Conservation (phyloP, 1,140 invertebrate species). For the Geopemphigus sp. region DNA sequence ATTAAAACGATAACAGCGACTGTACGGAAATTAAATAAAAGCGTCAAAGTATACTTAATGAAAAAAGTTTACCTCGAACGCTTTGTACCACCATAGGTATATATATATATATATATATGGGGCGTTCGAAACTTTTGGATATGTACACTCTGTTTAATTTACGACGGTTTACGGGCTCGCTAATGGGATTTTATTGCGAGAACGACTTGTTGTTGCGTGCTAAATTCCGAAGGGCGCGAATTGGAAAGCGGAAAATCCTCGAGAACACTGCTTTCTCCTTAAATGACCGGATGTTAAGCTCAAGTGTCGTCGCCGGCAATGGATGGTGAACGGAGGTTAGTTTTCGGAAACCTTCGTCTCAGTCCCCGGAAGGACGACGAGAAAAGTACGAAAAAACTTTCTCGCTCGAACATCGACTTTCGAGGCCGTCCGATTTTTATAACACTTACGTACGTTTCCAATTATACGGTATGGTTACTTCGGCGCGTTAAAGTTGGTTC, state of each 20-base stretch:
- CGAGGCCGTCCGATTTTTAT: neutral
- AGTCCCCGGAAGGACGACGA: neutral
- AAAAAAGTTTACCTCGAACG: too few relatives aligned
- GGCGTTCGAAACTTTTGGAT: neutral
- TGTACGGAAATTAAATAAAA: too few relatives aligned
- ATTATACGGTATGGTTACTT: neutral
- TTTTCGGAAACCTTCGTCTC: neutral
- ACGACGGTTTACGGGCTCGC: neutral
- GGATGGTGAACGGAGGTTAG: neutral
- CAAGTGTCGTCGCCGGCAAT: neutral
- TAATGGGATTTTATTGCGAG: slow-evolving; percentile 11
- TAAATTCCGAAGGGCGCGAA: neutral
- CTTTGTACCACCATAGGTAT: too few relatives aligned
- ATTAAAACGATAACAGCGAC: too few relatives aligned
- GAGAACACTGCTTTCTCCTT: neutral
- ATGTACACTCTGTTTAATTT: neutral
- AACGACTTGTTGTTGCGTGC: neutral
- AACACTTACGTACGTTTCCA: neutral
- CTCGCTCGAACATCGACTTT: neutral
- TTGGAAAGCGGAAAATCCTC: neutral
- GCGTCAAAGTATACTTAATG: too few relatives aligned
- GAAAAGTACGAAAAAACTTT: neutral
- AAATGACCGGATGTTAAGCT: too few relatives aligned
- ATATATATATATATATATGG: too few relatives aligned
- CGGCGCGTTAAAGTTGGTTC: neutral